Evolutionary conservation across 2,113 vertebrate species (phyloP).

Genomic region (Phrynocephalus versicolor): DNA sequence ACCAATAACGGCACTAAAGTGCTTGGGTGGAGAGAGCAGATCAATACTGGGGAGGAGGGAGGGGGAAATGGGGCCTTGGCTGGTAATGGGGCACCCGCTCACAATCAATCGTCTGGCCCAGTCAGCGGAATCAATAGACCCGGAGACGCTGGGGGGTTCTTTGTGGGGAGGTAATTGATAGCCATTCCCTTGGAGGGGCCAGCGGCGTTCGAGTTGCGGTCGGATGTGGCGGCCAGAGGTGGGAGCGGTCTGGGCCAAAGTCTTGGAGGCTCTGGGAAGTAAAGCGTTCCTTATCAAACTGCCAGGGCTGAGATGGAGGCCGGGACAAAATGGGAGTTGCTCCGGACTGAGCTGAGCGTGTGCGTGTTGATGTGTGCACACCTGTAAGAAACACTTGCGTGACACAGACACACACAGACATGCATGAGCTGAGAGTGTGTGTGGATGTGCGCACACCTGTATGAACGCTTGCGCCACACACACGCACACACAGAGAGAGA

Average conservation of each 20-base stretch:
- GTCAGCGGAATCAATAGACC: conserved; percentile 32
- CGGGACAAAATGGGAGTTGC: neutral
- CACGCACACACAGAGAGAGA: neutral
- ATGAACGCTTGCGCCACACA: neutral
- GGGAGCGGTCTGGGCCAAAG: conserved; percentile 1
- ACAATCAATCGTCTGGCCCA: conserved; percentile 29
- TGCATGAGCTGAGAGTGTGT: too few species aligned
- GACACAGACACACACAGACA: neutral
- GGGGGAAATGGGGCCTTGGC: neutral
- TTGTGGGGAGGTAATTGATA: conserved; percentile 42
- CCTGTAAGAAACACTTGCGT: too few species aligned
- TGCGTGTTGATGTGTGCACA: too few species aligned
- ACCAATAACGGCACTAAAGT: conserved; percentile 8
- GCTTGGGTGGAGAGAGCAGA: neutral
- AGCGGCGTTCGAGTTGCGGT: conserved; percentile 15
- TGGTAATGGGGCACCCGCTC: conserved; percentile 13
- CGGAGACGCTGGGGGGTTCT: conserved; percentile 24
- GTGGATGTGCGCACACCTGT: neutral
- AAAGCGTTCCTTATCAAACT: neutral
- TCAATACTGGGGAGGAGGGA: neutral
- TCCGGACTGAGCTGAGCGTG: neutral
- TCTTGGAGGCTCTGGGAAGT: conserved; percentile 1
- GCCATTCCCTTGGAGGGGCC: conserved; percentile 28
- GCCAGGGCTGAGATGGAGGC: neutral
- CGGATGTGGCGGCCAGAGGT: neutral